Evolutionary conservation across 64 coral and sea anemone species (phyloP), one percentile per base, ranked within the genome.

Genomic region (Stichodactyla mertensii): DNA sequence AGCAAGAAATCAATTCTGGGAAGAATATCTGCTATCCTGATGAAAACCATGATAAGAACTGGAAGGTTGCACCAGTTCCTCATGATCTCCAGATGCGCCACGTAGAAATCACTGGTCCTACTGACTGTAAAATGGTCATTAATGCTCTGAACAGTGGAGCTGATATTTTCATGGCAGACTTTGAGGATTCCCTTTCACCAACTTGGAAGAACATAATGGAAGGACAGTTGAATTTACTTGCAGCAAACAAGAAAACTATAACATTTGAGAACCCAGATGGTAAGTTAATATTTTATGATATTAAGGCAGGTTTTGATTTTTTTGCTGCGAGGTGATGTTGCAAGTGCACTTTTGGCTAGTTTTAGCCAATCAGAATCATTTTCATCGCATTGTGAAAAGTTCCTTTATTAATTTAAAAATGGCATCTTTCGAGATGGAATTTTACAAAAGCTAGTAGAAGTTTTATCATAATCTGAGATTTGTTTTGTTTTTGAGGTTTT

Each of bases 121-220:
- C 97, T 71, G 93, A 92, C 19, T 87, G 93, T 61, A 99, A 99
- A 78, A 99, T 99, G 97, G 93, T 99, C 57, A 99, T 99, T 45
- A 92, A 94, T 99, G 97, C 97, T 54, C 78, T 99, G 61, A 99
- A 99, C 79, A 99, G 97, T 95, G 97, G 93, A 26, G 93, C 97
- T 16, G 97, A 99, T 55, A 81, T 99, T 52, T 99, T 91, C 86
- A 99, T 99, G 97, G 89, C 97, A 78, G 97, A 99, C 88, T 99
- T 99, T 88, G 97, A 99, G 77, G 97, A 99, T 64, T 99, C 97
- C 10, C 79, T 95, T 4, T 90, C 92, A 51, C 97, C 97, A 19
- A 90, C 90, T 1, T 99, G 97, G 97, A 99, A 92, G 82, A 99
- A 95, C 61, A 83, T 95, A 22, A 82, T 99, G 51, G 97, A 99